Conservation (phyloP, 2,113 vertebrate species). For the Elephas maximus region DNA sequence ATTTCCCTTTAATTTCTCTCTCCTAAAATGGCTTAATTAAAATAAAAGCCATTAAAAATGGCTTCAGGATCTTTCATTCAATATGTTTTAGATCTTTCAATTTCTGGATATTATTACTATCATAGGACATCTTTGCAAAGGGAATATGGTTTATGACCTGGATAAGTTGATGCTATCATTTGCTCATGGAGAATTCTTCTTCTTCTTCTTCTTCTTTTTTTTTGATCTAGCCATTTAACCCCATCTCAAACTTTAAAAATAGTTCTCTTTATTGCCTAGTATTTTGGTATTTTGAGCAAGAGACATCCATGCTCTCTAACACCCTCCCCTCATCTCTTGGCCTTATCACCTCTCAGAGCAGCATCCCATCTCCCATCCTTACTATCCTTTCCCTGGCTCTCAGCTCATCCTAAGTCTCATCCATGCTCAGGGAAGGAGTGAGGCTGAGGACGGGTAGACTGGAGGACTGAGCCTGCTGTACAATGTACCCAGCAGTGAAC, state of each 20-base stretch:
- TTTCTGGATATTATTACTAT: neutral
- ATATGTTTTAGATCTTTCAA: neutral
- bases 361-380: neutral
- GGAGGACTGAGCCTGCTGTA: too few relatives aligned
- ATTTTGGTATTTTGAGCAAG: neutral
- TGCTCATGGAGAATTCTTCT: neutral
- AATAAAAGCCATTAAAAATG: neutral
- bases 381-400: neutral
- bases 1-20: neutral
- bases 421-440: neutral
- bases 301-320: too few relatives aligned
- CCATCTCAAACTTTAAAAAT: neutral
- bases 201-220: neutral
- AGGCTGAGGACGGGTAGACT: neutral
- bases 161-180: neutral
- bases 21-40: neutral
- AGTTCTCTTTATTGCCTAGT: neutral
- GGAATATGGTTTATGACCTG: neutral
- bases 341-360: neutral
- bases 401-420: neutral
- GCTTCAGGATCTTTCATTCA: neutral
- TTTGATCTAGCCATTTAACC: neutral
- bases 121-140: neutral
- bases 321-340: neutral
- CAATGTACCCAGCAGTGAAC: neutral